phyloP scores from a whole-genome alignment of 37 sponge, comb jelly and placozoan genomes.

The Oscarella lobularis region DNA sequence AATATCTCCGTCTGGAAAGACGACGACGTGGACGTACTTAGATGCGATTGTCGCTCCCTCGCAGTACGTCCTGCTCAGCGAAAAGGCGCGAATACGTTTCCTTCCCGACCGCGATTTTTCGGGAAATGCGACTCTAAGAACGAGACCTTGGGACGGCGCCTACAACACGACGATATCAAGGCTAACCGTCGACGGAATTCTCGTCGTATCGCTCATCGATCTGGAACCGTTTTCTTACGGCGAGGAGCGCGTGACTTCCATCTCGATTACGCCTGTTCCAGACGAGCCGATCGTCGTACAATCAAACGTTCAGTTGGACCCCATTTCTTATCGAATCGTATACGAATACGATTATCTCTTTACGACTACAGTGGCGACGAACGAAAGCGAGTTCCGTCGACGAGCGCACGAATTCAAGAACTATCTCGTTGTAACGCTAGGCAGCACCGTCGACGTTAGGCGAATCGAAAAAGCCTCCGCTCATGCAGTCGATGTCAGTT shows the following conservation, averaged over 20 bases:
- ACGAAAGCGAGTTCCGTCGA: not conserved
- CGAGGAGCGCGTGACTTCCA: not conserved
- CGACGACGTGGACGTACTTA: slow-evolving; percentile 20
- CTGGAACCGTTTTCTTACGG: not conserved
- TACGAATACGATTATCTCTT: slow-evolving; percentile 48
- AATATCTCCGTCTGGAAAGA: slow-evolving; percentile 33
- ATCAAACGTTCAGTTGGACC: slow-evolving; percentile 4
- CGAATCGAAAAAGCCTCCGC: slow-evolving; percentile 4
- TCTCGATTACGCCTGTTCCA: slow-evolving; percentile 8
- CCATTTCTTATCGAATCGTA: slow-evolving; percentile 40
- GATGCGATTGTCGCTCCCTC: slow-evolving; percentile 8
- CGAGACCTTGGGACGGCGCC: slow-evolving; percentile 62
- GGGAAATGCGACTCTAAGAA: slow-evolving; percentile 25
- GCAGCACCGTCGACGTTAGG: slow-evolving; percentile 9
- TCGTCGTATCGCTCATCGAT: too few relatives aligned
- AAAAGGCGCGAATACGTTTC: slow-evolving; percentile 38
- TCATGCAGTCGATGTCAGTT: not conserved
- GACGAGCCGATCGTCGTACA: slow-evolving; percentile 22
- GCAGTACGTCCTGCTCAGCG: slow-evolving; percentile 19
- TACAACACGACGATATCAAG: not conserved
- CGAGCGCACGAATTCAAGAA: slow-evolving; percentile 2
- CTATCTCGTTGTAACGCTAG: slow-evolving; percentile 16
- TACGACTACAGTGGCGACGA: slow-evolving; percentile 20
- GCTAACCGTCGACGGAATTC: not conserved
- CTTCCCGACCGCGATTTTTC: slow-evolving; percentile 35